phyloP scores from a whole-genome alignment of 2,797 vertebrate species.

The Kryptolebias ocellatus region DNA sequence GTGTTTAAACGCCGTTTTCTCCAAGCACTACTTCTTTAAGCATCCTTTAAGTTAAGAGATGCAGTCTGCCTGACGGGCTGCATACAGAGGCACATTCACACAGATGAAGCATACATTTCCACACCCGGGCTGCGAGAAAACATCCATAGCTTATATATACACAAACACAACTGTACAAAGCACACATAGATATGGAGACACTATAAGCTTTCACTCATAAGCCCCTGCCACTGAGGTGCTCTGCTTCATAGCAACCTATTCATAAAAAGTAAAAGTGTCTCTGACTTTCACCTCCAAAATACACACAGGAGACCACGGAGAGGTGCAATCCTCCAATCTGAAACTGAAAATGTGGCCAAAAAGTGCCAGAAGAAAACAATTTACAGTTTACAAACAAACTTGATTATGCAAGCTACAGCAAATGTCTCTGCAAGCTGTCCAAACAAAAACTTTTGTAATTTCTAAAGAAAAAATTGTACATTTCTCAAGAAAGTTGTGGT shows the following conservation, averaged over 20 bases:
- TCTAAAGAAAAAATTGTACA: not conserved
- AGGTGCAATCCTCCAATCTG: slow-evolving; percentile 67
- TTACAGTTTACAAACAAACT: slow-evolving; percentile 30
- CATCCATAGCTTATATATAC: slow-evolving; percentile 55
- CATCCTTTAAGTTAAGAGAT: slow-evolving; percentile 11
- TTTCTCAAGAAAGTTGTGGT: not conserved
- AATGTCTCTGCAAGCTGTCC: slow-evolving; percentile 2
- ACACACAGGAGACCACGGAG: slow-evolving; percentile 66
- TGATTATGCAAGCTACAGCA: not conserved
- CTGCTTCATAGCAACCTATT: slow-evolving; percentile 78
- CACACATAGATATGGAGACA: slow-evolving; percentile 73
- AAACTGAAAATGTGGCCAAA: slow-evolving; percentile 66
- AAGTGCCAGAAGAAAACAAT: slow-evolving; percentile 24
- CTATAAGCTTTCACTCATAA: slow-evolving; percentile 73
- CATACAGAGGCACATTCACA: slow-evolving; percentile 73
- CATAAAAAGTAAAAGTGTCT: slow-evolving; percentile 75
- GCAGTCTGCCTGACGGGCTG: slow-evolving; percentile 5
- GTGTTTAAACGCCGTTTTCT: not conserved
- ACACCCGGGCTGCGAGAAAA: slow-evolving; percentile 54
- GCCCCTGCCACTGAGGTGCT: slow-evolving; percentile 42
- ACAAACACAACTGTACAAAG: slow-evolving; percentile 71
- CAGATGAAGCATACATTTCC: slow-evolving; percentile 43
- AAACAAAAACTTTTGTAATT: slow-evolving; percentile 1
- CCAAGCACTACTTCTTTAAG: not conserved
- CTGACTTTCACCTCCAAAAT: slow-evolving; percentile 73